Base-by-base conservation (phyloP, 2,113 vertebrate species). In the Indicator indicator region DNA sequence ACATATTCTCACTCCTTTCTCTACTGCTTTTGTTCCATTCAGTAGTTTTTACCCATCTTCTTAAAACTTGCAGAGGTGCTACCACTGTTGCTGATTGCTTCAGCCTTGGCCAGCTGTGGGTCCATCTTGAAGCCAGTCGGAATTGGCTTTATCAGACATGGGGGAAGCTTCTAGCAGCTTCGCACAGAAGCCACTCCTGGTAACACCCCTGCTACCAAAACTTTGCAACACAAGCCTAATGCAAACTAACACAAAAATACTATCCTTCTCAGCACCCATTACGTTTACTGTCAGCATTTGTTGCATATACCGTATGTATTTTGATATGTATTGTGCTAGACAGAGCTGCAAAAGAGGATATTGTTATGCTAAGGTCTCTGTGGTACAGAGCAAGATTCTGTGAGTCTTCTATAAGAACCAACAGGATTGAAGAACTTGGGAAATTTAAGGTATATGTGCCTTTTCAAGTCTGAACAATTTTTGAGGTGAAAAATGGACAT, bases 81-180 rank as follows among this genome's bases (percentile, higher is more conserved):
- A 54, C 60, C 14, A 27, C n/a, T 12, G 7, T 27, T 5, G 3
- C 17, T 0, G 2, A 16, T 26, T 19, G 27, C 20, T 19, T 50
- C 48, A 20, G 19, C 5, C 48, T 21, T 50, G 48, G 48, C 48
- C 48, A 50, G 48, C 11, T 20, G 48, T 21, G 48, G 55, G 9
- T 82, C 44, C 1, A 1, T 50, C 55, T 60, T 40, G 13, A 30
- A 82, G 23, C 36, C 8, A 2, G 9, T 17, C 36, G 44, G 19
- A 20, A 27, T 40, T 70, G 21, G 21, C 28, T 60, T 27, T 26
- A 5, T 20, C 1, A 1, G 44, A 40, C 20, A 23, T 19, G 2
- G 21, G 21, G 21, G 16, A 52, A 60, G n/a, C 17, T 62, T 62
- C 56, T 42, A n/a, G 16, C 33, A 60, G 8, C 44, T 46, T 46